Conservation (phyloP, 2,113 vertebrate genomes). For the Channa argus region DNA sequence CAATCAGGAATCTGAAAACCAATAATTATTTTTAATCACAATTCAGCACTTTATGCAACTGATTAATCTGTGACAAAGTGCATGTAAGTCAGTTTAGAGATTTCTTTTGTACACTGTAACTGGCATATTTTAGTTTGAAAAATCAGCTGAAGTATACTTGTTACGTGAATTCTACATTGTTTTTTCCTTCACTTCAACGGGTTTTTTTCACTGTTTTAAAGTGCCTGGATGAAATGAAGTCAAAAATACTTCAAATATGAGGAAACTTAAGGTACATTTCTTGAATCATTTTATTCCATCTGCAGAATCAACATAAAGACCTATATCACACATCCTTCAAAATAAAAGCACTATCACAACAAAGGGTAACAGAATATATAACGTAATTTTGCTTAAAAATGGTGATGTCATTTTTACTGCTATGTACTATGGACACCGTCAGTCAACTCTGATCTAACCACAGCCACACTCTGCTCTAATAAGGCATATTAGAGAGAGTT, state of each 20-base stretch:
- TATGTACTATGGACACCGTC: background rate
- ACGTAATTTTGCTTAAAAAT: too few relatives aligned
- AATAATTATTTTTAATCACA: slow-evolving; percentile 16
- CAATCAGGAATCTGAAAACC: background rate
- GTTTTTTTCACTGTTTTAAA: background rate
- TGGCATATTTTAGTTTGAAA: background rate
- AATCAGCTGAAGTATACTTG: background rate
- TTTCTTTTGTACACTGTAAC: background rate
- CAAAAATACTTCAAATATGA: background rate
- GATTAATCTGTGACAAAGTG: background rate
- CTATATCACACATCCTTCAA: background rate
- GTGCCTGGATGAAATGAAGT: background rate
- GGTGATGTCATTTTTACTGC: too few relatives aligned
- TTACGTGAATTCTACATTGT: background rate
- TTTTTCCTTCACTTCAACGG: background rate
- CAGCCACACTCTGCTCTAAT: background rate
- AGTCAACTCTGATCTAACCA: background rate
- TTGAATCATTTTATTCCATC: background rate
- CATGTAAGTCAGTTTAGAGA: background rate
- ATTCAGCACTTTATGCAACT: background rate
- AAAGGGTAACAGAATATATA: background rate
- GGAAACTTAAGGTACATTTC: background rate
- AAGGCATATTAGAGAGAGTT: background rate
- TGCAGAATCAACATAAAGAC: background rate
- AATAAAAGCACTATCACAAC: background rate